phyloP scores from a whole-genome alignment of 2,888 invertebrate genomes.

The Iselma pallidipennis region DNA sequence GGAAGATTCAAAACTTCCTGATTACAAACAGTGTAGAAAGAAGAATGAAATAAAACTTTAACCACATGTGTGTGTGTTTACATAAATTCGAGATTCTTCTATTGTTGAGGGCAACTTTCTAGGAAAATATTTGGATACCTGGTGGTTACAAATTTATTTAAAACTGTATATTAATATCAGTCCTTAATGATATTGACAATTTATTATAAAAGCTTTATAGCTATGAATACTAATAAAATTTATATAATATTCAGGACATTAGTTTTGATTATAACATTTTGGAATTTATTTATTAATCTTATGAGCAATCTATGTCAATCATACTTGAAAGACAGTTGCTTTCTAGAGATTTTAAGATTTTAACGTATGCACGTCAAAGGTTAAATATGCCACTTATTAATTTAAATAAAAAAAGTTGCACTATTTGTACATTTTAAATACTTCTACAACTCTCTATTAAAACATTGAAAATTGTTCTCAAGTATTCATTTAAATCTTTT shows the following conservation, averaged over 20 bases:
- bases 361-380: no score
- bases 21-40: neutral
- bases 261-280: no score
- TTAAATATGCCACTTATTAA: neutral
- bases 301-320: no score
- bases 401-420: neutral
- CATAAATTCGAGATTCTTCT: neutral
- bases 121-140: neutral
- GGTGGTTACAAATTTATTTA: no score
- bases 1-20: constrained; percentile 1
- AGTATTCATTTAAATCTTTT: neutral
- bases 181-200: no score
- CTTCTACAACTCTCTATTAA: no score
- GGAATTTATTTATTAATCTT: no score
- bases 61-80: neutral
- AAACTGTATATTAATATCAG: no score
- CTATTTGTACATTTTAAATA: neutral
- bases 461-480: neutral
- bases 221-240: no score
- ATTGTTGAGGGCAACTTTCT: neutral
- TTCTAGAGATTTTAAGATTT: neutral
- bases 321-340: neutral
- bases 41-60: neutral
- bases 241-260: no score
- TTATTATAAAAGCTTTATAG: no score